Conservation (phyloP, 2,113 vertebrate species). For the Albula goreensis region DNA sequence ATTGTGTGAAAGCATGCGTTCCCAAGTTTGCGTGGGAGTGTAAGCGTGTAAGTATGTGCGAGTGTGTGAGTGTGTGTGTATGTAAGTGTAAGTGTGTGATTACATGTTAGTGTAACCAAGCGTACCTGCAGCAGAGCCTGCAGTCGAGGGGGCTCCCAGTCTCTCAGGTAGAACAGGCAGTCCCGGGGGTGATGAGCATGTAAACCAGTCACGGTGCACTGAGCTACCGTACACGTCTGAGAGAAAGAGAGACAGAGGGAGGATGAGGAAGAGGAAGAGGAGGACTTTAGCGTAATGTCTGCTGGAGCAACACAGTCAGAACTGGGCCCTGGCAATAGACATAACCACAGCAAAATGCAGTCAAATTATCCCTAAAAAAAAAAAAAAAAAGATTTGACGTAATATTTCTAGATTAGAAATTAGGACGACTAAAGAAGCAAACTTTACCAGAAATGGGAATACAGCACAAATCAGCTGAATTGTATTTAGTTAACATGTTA, state of each 20-base stretch:
- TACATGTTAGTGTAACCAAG: neutral
- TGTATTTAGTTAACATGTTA: neutral
- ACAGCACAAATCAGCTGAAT: neutral
- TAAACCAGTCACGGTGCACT: constrained; percentile 71
- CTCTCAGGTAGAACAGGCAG: constrained; percentile 87
- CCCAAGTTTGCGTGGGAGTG: constrained; percentile 11
- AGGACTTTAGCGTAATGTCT: neutral
- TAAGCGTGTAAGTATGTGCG: neutral
- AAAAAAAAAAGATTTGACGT: no score
- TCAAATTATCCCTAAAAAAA: no score
- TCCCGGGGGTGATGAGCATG: constrained; percentile 88
- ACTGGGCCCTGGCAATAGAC: neutral
- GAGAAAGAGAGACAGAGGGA: constrained; percentile 7
- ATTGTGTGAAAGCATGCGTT: constrained; percentile 20
- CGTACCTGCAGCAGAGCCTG: constrained; percentile 80
- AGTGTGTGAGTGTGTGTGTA: constrained; percentile 4
- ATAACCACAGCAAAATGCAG: no score
- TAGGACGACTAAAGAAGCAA: neutral
- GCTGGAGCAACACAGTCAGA: neutral
- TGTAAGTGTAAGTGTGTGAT: neutral
- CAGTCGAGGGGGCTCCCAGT: constrained; percentile 78
- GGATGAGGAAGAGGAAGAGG: neutral
- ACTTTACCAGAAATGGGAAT: neutral
- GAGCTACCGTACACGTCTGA: constrained; percentile 70
- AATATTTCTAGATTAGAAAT: no score